A percentile compares a stretch with the other conserved stretches of the same genome.
Conservation (phyloP, 2,113 vertebrate genomes). For the Numenius arquata region DNA sequence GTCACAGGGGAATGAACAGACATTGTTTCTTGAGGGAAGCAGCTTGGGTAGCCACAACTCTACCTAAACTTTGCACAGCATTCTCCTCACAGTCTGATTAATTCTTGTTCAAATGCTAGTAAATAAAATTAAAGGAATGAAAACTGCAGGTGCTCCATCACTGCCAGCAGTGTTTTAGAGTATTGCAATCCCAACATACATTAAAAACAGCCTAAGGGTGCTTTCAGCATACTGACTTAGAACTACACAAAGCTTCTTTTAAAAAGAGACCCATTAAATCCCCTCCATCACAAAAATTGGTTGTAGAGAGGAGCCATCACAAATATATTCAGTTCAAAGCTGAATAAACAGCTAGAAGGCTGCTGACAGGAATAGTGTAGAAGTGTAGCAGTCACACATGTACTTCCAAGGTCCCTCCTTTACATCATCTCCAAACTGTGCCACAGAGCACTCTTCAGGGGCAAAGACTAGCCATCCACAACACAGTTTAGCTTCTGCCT, state of each 20-base stretch:
- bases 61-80: not conserved
- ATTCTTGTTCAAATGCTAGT: not conserved
- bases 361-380: not conserved
- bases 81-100: not conserved
- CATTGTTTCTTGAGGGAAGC: not conserved
- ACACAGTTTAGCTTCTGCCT: not conserved
- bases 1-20: not conserved
- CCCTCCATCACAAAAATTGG: not conserved
- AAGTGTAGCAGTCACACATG: not conserved
- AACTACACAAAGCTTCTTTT: not conserved
- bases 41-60: not conserved
- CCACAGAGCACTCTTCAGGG: not conserved
- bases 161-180: not conserved
- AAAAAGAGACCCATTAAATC: not conserved
- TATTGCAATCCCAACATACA: not conserved
- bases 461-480: not conserved
- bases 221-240: not conserved
- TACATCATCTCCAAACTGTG: not conserved
- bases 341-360: not conserved
- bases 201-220: not conserved
- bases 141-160: constrained; percentile 2
- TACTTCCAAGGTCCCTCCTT: not conserved
- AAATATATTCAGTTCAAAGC: not conserved
- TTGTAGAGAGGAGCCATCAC: not conserved
- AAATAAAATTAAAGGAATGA: constrained; percentile 37